These are phyloP conservation scores for Lepus townsendii DNA, from an alignment of 2,797 vertebrate genomes.

Conservation along the genomic window DNA sequence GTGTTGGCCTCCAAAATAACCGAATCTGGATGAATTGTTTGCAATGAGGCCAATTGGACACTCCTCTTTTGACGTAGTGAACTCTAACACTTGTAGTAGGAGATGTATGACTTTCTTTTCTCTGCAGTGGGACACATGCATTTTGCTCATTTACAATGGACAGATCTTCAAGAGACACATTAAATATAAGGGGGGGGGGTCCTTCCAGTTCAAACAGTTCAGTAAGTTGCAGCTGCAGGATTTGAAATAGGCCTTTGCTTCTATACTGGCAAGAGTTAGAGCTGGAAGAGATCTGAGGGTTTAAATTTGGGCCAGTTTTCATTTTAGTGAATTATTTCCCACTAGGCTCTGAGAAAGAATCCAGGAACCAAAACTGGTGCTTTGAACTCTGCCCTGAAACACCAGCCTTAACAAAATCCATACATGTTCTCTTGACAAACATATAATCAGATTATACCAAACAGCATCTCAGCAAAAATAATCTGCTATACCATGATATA, in stretches of 20 bases:
- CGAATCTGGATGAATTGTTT: not conserved
- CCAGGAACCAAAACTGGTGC: not conserved
- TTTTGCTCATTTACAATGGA: not conserved
- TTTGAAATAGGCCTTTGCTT: conserved; percentile 19
- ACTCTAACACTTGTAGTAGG: not conserved
- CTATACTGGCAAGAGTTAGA: rapidly evolving
- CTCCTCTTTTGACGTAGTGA: not conserved
- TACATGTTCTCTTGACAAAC: not conserved
- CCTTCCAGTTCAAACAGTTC: not conserved
- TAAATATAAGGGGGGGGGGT: not conserved
- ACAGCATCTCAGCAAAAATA: not conserved
- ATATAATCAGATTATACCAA: not conserved
- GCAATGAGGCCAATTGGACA: not conserved
- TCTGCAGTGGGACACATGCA: not conserved
- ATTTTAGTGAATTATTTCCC: not conserved
- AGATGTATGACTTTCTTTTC: not conserved
- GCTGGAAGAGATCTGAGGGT: not conserved
- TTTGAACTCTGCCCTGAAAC: not conserved
- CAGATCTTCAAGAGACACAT: not conserved
- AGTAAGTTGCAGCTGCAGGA: not conserved
- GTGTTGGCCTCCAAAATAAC: not conserved
- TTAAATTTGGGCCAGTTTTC: not conserved
- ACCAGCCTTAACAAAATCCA: not conserved
- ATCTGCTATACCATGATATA: not conserved
- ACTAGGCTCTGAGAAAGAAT: not conserved